Evolutionary conservation across 2,888 invertebrate species (phyloP), one percentile per base, ranked within the genome.

Genomic region (Amphimallon solstitiale): DNA sequence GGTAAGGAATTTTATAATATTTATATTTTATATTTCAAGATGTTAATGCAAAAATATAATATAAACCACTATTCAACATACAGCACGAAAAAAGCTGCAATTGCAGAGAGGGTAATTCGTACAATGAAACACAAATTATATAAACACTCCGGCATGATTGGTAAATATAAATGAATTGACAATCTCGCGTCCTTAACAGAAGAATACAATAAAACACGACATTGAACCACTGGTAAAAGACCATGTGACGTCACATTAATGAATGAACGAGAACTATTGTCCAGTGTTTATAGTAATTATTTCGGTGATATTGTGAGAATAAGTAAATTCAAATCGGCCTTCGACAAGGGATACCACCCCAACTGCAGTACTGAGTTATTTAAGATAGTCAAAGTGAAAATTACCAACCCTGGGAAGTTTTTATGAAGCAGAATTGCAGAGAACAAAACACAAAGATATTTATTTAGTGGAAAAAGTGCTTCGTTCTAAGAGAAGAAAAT

Each of bases 331-430:
- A 78, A 78, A 74, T 10, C n/a, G 4, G 9, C 29, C 5, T 63
- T 63, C 52, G 40, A 23, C 14, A 79, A 80, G 72, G 77, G 77
- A 4, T 81, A 77, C 49, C 75, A 74, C 6, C 76, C 77, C 0
- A 77, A 77, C 64, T 80, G 78, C 77, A 70, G 77, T 0, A 76
- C 76, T 0, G 79, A 80, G 67, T 66, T 81, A 51, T 81, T 80
- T 67, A 75, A 67, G 59, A 71, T 80, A 34, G 34, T 7, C 9
- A 71, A 75, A 72, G 71, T 78, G 2, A 61, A 75, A 17, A 69
- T 70, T 29, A 77, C 77, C 12, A 74, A 72, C 69, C 78, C 79
- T 3, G 65, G 35, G 35, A 37, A 68, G 73, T 5, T 76, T 79
- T 3, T 56, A 37, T 12, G 77, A 76, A 17, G 69, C 71, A 21